Conservation (phyloP, 2,113 vertebrate genomes). For the Naja naja region DNA sequence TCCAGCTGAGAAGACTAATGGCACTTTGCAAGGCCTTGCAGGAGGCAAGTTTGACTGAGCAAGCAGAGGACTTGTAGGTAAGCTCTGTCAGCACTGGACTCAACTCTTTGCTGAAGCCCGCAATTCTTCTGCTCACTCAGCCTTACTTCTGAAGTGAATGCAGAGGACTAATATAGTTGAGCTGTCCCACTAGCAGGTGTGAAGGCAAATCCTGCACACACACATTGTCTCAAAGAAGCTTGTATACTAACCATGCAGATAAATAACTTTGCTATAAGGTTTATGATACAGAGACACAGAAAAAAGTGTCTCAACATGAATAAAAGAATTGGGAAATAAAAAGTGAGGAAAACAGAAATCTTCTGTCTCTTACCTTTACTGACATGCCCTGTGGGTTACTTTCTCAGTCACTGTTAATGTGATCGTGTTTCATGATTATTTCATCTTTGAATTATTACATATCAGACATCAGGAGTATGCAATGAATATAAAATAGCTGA, state of each 20-base stretch:
- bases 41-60: not conserved
- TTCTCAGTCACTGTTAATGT: not conserved
- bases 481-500: too few relatives aligned
- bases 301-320: too few relatives aligned
- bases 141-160: not conserved
- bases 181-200: not conserved
- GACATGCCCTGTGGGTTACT: not conserved
- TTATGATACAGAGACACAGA: too few relatives aligned
- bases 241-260: not conserved
- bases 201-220: not conserved
- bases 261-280: not conserved
- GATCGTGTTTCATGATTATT: not conserved
- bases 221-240: not conserved
- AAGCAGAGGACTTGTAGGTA: not conserved
- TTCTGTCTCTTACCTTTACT: not conserved
- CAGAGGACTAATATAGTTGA: not conserved
- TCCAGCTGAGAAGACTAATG: not conserved
- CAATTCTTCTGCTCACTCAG: not conserved
- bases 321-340: not conserved
- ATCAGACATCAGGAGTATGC: not conserved
- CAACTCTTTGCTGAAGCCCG: not conserved
- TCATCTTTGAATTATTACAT: not conserved
- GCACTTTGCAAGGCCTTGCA: not conserved
- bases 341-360: not conserved
- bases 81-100: not conserved